These are phyloP conservation scores for Meta bourneti DNA, from an alignment of 2,888 invertebrate species.

Conservation along the genomic window DNA sequence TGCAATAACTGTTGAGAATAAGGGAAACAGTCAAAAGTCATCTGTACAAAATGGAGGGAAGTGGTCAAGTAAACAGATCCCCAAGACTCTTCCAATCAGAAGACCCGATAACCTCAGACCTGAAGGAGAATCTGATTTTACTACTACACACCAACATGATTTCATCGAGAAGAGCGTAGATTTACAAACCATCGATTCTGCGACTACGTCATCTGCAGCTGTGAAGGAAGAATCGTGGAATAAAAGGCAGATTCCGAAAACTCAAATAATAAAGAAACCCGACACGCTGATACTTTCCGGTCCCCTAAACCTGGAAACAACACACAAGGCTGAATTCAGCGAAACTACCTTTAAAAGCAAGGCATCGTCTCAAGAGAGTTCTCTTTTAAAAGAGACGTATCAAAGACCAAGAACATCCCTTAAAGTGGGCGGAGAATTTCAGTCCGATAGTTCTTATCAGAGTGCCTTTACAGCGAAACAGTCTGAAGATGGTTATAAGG, in stretches of 20 bases:
- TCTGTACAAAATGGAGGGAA: neutral
- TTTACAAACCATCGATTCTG: neutral
- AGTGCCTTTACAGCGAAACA: conserved; percentile 51
- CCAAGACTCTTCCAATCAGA: conserved; percentile 66
- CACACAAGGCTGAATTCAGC: conserved; percentile 18
- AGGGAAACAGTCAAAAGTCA: conserved; percentile 49
- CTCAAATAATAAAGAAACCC: conserved; percentile 47
- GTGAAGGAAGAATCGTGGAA: conserved; percentile 55
- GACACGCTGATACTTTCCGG: conserved; percentile 55
- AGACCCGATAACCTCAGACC: conserved; percentile 74
- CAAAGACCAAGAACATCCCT: conserved; percentile 76
- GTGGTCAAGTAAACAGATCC: conserved; percentile 57
- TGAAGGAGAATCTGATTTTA: conserved; percentile 75
- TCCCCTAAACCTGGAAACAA: conserved; percentile 40
- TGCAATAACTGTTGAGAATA: conserved; percentile 42
- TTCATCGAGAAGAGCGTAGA: conserved; percentile 38
- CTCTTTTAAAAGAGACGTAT: neutral
- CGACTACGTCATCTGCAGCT: neutral
- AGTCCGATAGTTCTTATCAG: conserved; percentile 71
- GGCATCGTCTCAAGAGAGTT: neutral
- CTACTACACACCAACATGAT: conserved; percentile 67
- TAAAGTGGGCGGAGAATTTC: conserved; percentile 73
- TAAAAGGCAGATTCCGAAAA: conserved; percentile 54
- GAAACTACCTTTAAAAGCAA: neutral
- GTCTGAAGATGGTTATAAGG: conserved; percentile 15